Percentiles rank a stretch among this genome's conserved stretches.
phyloP scores from a whole-genome alignment of 1,140 invertebrate genomes.

The Pomacea maculata region DNA sequence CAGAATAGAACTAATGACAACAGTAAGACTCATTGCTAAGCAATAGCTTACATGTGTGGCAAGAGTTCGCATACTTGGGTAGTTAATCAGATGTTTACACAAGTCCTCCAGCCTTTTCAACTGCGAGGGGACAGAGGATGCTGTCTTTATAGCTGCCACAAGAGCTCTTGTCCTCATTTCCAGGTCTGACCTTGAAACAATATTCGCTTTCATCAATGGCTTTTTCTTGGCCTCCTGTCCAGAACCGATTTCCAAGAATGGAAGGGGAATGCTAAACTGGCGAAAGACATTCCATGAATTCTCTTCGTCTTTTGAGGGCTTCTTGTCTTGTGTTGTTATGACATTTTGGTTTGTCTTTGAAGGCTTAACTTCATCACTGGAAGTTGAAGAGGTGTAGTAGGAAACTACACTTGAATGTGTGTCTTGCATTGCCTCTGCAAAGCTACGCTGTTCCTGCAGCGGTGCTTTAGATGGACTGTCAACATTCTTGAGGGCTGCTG shows the following conservation, averaged over 20 bases:
- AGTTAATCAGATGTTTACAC: constrained; percentile 75
- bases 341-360: background rate
- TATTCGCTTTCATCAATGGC: constrained; percentile 34
- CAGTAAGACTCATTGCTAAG: background rate
- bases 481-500: too few species aligned
- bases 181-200: constrained; percentile 40
- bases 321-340: background rate
- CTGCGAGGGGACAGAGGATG: constrained; percentile 71
- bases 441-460: background rate
- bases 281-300: constrained; percentile 10
- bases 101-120: constrained; percentile 74
- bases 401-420: constrained; percentile 12
- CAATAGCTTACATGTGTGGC: constrained; percentile 74
- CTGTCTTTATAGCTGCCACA: constrained; percentile 72
- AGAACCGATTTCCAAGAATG: background rate
- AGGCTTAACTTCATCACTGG: background rate
- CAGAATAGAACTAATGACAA: background rate
- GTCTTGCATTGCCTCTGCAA: constrained; percentile 8
- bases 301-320: constrained; percentile 2
- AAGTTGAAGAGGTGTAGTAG: constrained; percentile 15
- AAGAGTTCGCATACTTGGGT: constrained; percentile 76
- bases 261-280: constrained; percentile 11
- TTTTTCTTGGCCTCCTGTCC: constrained; percentile 30
- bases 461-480: background rate
- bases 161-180: constrained; percentile 73